Base-by-base conservation (phyloP, 2,888 invertebrate species). In the Lysandra coridon region DNA sequence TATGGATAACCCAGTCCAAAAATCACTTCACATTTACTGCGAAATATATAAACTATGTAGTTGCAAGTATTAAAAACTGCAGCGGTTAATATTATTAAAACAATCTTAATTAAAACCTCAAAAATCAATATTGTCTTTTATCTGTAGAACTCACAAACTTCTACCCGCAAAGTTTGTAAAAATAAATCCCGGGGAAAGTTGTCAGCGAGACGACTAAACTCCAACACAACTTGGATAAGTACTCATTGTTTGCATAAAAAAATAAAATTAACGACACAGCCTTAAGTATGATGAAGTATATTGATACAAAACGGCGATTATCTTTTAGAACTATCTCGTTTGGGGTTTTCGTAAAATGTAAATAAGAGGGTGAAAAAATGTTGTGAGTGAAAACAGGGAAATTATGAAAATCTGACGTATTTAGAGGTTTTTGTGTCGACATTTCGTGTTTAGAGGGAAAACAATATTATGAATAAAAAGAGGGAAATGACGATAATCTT, bases 161-260 rank as follows among this genome's bases (percentile, higher is more conserved):
- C 30, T 44, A 14, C 79, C 17, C 75, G 60, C 44, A 37, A 79
- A 79, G 79, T 79, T 79, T 79, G 44, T 75, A 79, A 79, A 79
- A 79, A 79, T 75, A 40, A 64, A 74, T 79, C 62, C 74, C 23
- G 40, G 23, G n/a, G 49, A 40, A 74, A 62, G 44, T 79, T 74
- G 79, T 79, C 79, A 74, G 62, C 79, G 74, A 60, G 60, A 79
- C 79, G 57, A 74, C 79, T 79, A 75, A 79, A 79, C 74, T 75
- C 62, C 60, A 44, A 5, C 44, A 74, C 73, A 78, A 57, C 74
- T 79, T 62, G 57, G 62, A 73, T 79, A n/a, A n/a, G n/a, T n/a
- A 73, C 57, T 79, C 74, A 75, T 57, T 76, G 76, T 76, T 76
- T 57, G 57, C 53, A 76, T 76, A 76, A 76, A 76, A 74, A 76